phyloP scores from a whole-genome alignment of 2,888 invertebrate species.

The Villa cingulata region DNA sequence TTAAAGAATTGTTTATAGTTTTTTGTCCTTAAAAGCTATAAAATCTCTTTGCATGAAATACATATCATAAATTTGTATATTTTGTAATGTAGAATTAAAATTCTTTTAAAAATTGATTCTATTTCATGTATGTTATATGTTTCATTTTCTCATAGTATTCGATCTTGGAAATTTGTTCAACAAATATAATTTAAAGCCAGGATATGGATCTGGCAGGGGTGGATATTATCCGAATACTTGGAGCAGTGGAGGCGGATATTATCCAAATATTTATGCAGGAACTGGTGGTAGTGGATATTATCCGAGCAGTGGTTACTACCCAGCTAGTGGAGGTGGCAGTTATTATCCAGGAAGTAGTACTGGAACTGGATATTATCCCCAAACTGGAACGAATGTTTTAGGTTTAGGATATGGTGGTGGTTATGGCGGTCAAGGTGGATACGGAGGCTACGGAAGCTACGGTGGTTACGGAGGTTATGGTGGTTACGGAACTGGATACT shows the following conservation, averaged over 20 bases:
- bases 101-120: too few relatives aligned
- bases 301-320: conserved; percentile 12
- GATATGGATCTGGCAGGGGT: not conserved
- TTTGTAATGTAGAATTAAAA: too few relatives aligned
- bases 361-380: conserved; percentile 12
- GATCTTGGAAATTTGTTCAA: conserved; percentile 36
- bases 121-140: too few relatives aligned
- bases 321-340: conserved; percentile 1
- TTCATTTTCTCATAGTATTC: conserved; percentile 21
- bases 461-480: conserved; percentile 14
- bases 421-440: conserved; percentile 15
- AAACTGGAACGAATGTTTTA: conserved; percentile 5
- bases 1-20: too few relatives aligned
- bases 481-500: conserved; percentile 13
- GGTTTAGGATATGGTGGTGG: not conserved
- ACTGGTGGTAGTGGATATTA: conserved; percentile 5
- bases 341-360: conserved; percentile 17
- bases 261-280: conserved; percentile 9
- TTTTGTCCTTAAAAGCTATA: too few relatives aligned
- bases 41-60: too few relatives aligned
- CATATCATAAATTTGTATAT: too few relatives aligned
- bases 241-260: conserved; percentile 10
- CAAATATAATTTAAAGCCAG: conserved; percentile 16
- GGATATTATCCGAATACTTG: conserved; percentile 11
- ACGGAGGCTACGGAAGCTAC: conserved; percentile 13